Evolutionary conservation across 2,113 vertebrate genomes (phyloP), one percentile per base, ranked within the genome.

Genomic region (Aptenodytes patagonicus): DNA sequence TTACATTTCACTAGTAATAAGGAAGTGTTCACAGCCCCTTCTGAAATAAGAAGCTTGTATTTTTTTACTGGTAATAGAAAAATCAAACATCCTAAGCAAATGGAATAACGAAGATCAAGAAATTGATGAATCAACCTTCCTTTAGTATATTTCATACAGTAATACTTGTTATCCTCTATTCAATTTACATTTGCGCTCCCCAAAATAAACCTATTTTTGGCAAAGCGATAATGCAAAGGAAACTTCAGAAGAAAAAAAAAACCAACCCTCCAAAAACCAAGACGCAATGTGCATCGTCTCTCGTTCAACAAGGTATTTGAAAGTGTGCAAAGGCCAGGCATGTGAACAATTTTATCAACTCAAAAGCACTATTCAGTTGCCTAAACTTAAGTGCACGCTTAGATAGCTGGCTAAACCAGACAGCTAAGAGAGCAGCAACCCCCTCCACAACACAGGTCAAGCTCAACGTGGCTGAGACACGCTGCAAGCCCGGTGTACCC

Each of bases 21-120:
- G 32, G 69, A 87, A 90, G 68, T 66, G 47, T 62, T 88, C 82
- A 87, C 36, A 95, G 88, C 65, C 66, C 68, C 36, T 88, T 91
- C 78, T 86, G 42, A 93, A 91, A 68, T 42, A 82, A 69, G 57
- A 65, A 77, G 38, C 32, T 87, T 87, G 81, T 80, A 12, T 44
- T 88, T 86, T 81, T 84, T 55, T 72, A 84, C 60, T 80, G 46
- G 58, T 86, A 96, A 94, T 84, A 96, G 83, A 95, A 93, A 95
- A 89, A 95, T 76, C 71, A 91, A 95, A 79, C 55, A 92, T 38
- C 70, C 52, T 71, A 92, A 94, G 75, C n/a, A 88, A 92, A 91
- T 3, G 26, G 38, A 78, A 36, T 91, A 93, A 90, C 11, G 10
- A 93, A 89, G 64, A 93, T 79, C 61, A 61, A 92, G 80, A 86